phyloP scores from a whole-genome alignment of 1,140 invertebrate species.

The Drosophila asahinai region DNA sequence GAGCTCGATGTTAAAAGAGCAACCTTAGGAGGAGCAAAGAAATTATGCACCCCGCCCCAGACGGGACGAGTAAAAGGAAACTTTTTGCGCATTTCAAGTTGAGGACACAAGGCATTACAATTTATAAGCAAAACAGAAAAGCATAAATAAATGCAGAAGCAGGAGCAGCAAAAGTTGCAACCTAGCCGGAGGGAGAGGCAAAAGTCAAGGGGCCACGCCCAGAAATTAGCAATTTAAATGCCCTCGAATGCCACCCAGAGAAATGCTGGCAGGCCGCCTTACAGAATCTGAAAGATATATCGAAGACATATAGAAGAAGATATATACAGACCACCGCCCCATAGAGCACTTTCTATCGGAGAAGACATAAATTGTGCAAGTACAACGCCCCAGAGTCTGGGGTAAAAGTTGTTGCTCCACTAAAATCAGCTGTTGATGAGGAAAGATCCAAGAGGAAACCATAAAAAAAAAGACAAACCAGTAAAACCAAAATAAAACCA shows the following conservation, averaged over 20 bases:
- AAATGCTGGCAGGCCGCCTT: slow-evolving; percentile 12
- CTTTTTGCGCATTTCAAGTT: slow-evolving; percentile 54
- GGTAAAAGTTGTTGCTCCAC: slow-evolving; percentile 60
- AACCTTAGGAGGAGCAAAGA: slow-evolving; percentile 25
- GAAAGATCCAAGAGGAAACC: slow-evolving; percentile 5
- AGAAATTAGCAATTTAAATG: slow-evolving; percentile 61
- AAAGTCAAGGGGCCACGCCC: slow-evolving; percentile 46
- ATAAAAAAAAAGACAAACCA: slow-evolving; percentile 12
- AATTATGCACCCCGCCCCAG: slow-evolving; percentile 44
- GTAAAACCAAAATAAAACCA: slow-evolving; percentile 8
- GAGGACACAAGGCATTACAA: slow-evolving; percentile 55
- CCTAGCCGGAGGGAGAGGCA: slow-evolving; percentile 9
- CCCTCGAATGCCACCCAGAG: slow-evolving; percentile 25
- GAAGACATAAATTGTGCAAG: slow-evolving; percentile 26
- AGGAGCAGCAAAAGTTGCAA: slow-evolving; percentile 18
- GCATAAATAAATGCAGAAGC: slow-evolving; percentile 59
- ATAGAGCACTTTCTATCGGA: slow-evolving; percentile 51
- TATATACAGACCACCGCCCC: slow-evolving; percentile 12
- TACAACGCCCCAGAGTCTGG: slow-evolving; percentile 31
- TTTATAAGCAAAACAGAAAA: slow-evolving; percentile 59
- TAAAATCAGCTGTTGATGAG: slow-evolving; percentile 29
- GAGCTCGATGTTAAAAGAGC: slow-evolving; percentile 25
- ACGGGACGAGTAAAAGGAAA: slow-evolving; percentile 28
- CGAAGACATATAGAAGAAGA: slow-evolving; percentile 2
- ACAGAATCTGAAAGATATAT: slow-evolving; percentile 20